Base-by-base conservation (phyloP, 2,113 vertebrate species). In the Caloenas nicobarica region DNA sequence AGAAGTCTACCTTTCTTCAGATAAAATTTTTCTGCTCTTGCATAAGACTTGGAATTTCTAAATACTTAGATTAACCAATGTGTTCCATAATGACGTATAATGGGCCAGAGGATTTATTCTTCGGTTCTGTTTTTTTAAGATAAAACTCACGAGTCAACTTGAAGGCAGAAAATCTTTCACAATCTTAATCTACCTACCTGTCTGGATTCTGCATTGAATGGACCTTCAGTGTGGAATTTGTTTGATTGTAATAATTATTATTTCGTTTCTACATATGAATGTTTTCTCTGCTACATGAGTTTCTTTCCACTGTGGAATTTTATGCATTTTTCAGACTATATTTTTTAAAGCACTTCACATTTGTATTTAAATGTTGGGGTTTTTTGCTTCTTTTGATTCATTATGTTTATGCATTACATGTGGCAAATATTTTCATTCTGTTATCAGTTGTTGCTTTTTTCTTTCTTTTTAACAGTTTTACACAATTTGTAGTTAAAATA, bases 401-500 rank as follows among this genome's bases (percentile, higher is more conserved):
- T 96, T 96, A 73, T 74, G 61, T 74, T 94, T 86, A 57, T 69
- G 73, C 87, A 34, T 92, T 97, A 44, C 9, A 18, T 92, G 82
- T 83, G 68, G 42, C 79, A 95, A 95, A 91, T 95, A 48, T 91
- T 93, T 97, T 96, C 40, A 36, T 95, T 95, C 82, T 91, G n/a
- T 96, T 94, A 87, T 36, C 48, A 64, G 44, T 19, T 23, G 38
- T 46, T 21, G 51, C 25, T 15, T 28, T 76, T 84, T 77, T 96
- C 82, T 89, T 89, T 88, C 70, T 68, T 95, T 96, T 74, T 89
- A 95, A 66, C 16, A 65, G 57, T 93, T 95, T 96, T 94, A 92
- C 93, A 95, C 83, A 62, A 94, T 97, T 97, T 94, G 88, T 83
- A 79, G 77, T 95, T 80, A 79, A 97, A 98, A 98, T 98, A 98